A percentile compares a stretch with the other conserved stretches of the same genome.
phyloP scores from a whole-genome alignment of 2,888 invertebrate species.

The Merodon equestris region DNA sequence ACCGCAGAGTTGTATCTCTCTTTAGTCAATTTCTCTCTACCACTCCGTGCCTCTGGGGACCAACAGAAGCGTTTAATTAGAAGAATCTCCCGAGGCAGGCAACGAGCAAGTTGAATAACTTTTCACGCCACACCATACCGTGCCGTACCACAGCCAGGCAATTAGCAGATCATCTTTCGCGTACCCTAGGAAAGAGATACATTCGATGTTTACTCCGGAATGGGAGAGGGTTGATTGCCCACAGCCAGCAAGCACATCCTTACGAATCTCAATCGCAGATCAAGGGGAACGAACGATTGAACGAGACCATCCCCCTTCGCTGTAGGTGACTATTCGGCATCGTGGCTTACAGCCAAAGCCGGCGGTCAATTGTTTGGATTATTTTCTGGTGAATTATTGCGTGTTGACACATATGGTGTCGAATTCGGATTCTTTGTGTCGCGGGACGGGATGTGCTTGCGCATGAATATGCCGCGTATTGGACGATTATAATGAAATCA shows the following conservation, averaged over 20 bases:
- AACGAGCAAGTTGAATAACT: conserved; percentile 55
- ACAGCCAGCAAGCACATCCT: conserved; percentile 11
- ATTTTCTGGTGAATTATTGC: conserved; percentile 79
- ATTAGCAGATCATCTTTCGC: conserved; percentile 61
- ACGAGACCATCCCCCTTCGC: conserved; percentile 1
- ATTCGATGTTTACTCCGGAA: conserved; percentile 46
- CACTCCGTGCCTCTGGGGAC: conserved; percentile 43
- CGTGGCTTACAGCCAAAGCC: conserved; percentile 22
- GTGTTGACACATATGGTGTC: conserved; percentile 80
- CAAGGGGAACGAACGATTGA: conserved; percentile 37
- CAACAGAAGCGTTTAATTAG: conserved; percentile 60
- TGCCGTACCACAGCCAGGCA: conserved; percentile 50
- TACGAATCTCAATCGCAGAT: not conserved
- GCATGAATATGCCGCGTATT: conserved; percentile 44
- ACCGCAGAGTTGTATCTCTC: no score
- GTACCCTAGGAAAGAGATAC: conserved; percentile 22
- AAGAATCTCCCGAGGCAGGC: conserved; percentile 57
- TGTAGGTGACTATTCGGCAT: conserved; percentile 18
- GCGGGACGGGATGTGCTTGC: conserved; percentile 40
- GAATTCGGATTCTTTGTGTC: conserved; percentile 71
- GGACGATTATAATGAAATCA: conserved; percentile 77
- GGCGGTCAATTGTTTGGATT: conserved; percentile 78
- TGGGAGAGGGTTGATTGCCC: conserved; percentile 48
- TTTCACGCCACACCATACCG: conserved; percentile 60
- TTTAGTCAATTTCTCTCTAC: no score